Conservation (phyloP, 2,113 vertebrate species). For the Actinemys pallida region DNA sequence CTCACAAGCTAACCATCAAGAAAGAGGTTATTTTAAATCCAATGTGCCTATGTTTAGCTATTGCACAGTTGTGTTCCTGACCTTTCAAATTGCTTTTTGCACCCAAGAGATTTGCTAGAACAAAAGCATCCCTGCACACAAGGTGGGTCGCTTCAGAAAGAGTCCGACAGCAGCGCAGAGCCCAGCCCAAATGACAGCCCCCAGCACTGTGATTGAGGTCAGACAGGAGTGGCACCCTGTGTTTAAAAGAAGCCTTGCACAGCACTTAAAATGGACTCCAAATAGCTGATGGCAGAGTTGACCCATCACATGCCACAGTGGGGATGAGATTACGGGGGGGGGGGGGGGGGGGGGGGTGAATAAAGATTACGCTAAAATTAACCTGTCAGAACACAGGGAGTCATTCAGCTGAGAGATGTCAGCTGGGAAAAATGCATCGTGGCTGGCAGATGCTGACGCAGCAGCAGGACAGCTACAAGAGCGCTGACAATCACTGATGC, state of each 20-base stretch:
- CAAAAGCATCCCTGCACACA: not conserved
- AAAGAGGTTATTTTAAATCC: not conserved
- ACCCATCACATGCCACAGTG: not conserved
- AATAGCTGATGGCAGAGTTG: not conserved
- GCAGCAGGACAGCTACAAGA: not conserved
- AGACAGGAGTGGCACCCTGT: not conserved
- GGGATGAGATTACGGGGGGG: conserved; percentile 34
- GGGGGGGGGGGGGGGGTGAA: not conserved
- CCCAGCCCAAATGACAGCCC: not conserved
- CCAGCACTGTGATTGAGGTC: not conserved
- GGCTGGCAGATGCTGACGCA: not conserved
- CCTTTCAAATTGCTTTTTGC: too few species aligned
- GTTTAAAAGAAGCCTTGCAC: not conserved
- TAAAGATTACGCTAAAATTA: conserved; percentile 70
- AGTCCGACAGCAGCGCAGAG: not conserved
- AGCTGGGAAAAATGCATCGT: not conserved
- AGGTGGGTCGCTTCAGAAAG: not conserved
- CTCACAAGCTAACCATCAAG: not conserved
- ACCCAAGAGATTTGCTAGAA: not conserved
- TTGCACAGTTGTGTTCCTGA: not conserved
- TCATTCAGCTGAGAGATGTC: not conserved
- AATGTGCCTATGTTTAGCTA: not conserved
- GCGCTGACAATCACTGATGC: not conserved
- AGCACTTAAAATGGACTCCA: conserved; percentile 1
- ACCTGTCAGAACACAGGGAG: conserved; percentile 35